phyloP scores from a whole-genome alignment of 1,140 invertebrate genomes.

The Halictus rubicundus region DNA sequence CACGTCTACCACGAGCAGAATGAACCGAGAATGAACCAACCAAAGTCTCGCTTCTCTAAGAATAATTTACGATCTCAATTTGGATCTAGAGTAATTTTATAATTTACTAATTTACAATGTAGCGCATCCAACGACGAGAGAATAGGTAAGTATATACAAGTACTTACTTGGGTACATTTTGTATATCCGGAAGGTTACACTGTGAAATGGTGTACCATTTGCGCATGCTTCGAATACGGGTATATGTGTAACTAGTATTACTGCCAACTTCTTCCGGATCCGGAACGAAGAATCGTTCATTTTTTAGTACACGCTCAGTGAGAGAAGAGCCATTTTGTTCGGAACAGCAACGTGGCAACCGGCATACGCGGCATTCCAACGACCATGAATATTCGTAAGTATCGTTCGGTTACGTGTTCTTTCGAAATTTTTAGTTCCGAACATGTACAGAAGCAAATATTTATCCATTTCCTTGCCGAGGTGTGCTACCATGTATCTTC shows the following conservation, averaged over 20 bases:
- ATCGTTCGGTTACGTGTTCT: constrained; percentile 10
- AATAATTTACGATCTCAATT: too few species aligned
- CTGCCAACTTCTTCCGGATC: constrained; percentile 47
- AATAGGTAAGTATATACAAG: too few species aligned
- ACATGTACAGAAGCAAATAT: too few species aligned
- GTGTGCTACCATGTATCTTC: too few species aligned
- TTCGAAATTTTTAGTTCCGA: neutral
- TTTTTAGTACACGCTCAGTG: constrained; percentile 77
- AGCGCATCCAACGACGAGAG: too few species aligned
- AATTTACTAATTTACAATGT: too few species aligned
- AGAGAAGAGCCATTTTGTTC: constrained; percentile 75
- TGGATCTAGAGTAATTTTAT: too few species aligned
- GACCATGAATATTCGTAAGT: constrained; percentile 73
- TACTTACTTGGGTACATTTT: too few species aligned
- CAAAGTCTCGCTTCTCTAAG: too few species aligned
- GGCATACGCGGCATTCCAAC: constrained; percentile 59
- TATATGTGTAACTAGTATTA: neutral
- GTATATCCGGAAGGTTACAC: too few species aligned
- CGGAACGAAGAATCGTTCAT: constrained; percentile 60
- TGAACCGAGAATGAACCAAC: too few species aligned
- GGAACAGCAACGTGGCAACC: constrained; percentile 75
- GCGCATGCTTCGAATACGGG: neutral
- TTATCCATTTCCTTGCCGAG: neutral
- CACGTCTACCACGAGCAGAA: too few species aligned
- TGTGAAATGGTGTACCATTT: neutral